A percentile compares a stretch with the other conserved stretches of the same genome.
Conservation (phyloP, 2,888 invertebrate species). For the Aelia acuminata region DNA sequence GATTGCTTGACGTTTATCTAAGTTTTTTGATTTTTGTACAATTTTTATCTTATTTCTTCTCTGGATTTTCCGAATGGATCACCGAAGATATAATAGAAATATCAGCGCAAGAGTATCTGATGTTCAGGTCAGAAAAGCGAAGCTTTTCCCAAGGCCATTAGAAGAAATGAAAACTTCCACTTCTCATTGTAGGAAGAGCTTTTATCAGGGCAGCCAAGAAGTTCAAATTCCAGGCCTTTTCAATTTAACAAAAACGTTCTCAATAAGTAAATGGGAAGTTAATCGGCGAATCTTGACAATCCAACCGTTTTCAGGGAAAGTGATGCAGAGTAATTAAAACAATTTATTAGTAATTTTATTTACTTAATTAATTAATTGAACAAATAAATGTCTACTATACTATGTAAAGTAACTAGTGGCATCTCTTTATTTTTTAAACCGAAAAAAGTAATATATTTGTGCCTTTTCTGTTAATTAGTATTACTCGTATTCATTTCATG, state of each 20-base stretch:
- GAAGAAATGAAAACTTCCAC: constrained; percentile 23
- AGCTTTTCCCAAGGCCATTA: background rate
- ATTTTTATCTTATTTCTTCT: background rate
- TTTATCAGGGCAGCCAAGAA: background rate
- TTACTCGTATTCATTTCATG: too few species aligned
- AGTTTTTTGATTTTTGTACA: background rate
- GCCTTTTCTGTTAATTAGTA: too few species aligned
- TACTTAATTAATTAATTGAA: too few species aligned
- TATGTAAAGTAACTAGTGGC: too few species aligned
- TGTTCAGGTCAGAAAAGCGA: background rate
- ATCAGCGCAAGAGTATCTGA: background rate
- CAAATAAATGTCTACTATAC: too few species aligned
- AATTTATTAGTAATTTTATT: too few species aligned
- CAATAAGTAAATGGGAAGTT: background rate
- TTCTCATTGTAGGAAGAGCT: background rate
- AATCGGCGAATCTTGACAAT: background rate
- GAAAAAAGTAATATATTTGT: too few species aligned
- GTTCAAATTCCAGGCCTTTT: background rate
- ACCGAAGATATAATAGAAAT: background rate
- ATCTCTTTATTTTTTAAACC: too few species aligned
- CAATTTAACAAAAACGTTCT: constrained; percentile 22
- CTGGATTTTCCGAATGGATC: background rate
- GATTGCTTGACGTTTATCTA: background rate
- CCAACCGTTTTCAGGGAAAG: too few species aligned
- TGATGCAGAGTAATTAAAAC: too few species aligned